Evolutionary conservation across 2,797 vertebrate species (phyloP), one percentile per base, ranked within the genome.

Genomic region (Poecilia picta): DNA sequence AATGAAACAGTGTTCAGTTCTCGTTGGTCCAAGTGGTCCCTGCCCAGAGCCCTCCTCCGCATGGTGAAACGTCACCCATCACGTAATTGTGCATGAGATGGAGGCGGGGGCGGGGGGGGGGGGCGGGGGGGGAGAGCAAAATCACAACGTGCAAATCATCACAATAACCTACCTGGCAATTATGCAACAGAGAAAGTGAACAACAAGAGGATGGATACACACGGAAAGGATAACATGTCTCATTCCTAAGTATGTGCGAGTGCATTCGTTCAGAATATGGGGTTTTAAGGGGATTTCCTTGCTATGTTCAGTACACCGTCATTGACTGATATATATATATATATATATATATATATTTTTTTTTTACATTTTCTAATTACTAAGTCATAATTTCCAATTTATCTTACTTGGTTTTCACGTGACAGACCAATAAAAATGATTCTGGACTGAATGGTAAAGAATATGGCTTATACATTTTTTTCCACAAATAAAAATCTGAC

Each of bases 1-100:
- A 95, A 92, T 92, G 90, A 94, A 95, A 93, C 91, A 88, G 91
- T 91, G 92, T 92, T 93, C 81, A 92, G 92, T 94, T 93, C 89
- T 93, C 88, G 90, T 84, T 88, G 93, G 91, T 94, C 92, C 90
- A 87, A 94, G 93, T 93, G 93, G 91, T 94, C 94, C 95, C 95
- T 91, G 94, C 95, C 94, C 91, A 93, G 88, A 93, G 91, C 93
- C 94, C 94, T 94, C 93, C 95, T 94, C 94, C 94, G 93, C 93
- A 92, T 86, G 92, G 85, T 88, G 83, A 84, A 90, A 95, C 95
- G 96, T 96, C 95, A 96, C 93, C 87, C 84, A 93, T 91, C 94
- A 95, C 96, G 95, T 94, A 95, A 94, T 93, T 91, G 91, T 89
- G 88, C 89, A 94, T 91, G 92, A 90, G 93, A 94, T 91, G 92